These are phyloP conservation scores for Drosophila mojavensis DNA, from an alignment of 1,140 invertebrate species.

Conservation along the genomic window DNA sequence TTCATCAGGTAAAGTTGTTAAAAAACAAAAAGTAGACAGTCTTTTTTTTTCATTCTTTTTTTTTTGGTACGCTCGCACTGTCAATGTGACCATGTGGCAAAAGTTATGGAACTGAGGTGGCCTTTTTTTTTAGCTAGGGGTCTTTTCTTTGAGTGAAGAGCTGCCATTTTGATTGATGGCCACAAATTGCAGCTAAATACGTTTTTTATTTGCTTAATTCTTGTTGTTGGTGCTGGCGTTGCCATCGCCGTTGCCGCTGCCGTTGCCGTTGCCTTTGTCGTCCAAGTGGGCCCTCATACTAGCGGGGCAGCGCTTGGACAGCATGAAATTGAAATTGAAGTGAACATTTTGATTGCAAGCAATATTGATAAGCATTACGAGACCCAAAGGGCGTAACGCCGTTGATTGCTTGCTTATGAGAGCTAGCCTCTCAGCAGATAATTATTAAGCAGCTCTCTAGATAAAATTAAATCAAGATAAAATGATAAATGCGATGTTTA, in stretches of 20 bases:
- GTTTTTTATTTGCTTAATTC: conserved; percentile 77
- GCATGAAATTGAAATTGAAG: conserved; percentile 37
- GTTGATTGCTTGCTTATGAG: neutral
- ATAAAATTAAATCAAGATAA: neutral
- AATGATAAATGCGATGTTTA: neutral
- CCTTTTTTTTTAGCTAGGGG: conserved; percentile 32
- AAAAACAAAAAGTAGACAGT: conserved; percentile 18
- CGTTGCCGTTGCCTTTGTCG: neutral
- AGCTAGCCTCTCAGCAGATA: conserved; percentile 9
- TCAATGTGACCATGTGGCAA: conserved; percentile 72
- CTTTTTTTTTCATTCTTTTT: neutral
- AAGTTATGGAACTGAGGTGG: conserved; percentile 50
- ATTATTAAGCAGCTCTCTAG: neutral
- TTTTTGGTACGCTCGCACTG: conserved; percentile 58
- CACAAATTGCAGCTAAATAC: conserved; percentile 80
- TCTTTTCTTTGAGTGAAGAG: conserved; percentile 38
- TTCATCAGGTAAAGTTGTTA: conserved; percentile 77
- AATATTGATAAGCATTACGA: conserved; percentile 17
- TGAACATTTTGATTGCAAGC: conserved; percentile 38
- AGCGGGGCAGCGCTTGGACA: conserved; percentile 37
- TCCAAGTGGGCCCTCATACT: conserved; percentile 34
- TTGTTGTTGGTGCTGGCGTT: conserved; percentile 12
- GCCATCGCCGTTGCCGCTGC: neutral
- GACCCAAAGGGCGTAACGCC: conserved; percentile 14
- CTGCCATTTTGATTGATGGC: conserved; percentile 73